Conservation (phyloP, 2,797 vertebrate species). For the Taeniopygia guttata region DNA sequence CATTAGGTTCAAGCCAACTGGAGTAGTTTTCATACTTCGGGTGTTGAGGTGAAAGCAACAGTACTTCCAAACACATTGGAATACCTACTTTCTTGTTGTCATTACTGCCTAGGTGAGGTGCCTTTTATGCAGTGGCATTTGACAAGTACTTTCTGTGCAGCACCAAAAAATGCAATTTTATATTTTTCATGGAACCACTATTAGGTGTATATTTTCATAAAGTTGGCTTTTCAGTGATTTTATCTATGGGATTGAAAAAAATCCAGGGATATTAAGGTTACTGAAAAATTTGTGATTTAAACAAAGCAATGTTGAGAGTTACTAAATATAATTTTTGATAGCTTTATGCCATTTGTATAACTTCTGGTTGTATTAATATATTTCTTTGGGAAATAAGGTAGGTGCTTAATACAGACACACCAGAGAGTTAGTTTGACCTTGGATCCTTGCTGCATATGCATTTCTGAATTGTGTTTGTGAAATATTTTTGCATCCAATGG, state of each 20-base stretch:
- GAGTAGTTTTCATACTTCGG: not conserved
- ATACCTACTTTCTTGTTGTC: not conserved
- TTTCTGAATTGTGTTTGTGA: not conserved
- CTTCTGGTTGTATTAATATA: not conserved
- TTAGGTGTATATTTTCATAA: not conserved
- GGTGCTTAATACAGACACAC: not conserved
- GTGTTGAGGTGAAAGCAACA: not conserved
- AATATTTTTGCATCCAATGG: not conserved
- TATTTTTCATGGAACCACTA: not conserved
- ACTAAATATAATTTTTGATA: not conserved
- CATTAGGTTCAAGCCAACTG: conserved; percentile 6
- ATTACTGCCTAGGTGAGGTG: not conserved
- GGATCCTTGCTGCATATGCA: not conserved
- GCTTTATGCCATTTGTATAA: not conserved
- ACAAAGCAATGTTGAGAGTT: not conserved
- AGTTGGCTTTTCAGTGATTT: not conserved
- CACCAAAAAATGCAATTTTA: not conserved
- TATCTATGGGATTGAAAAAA: not conserved
- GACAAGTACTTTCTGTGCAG: not conserved
- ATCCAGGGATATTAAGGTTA: fast-evolving
- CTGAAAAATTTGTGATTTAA: not conserved
- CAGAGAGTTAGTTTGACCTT: not conserved
- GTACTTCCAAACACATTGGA: not conserved
- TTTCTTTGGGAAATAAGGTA: not conserved
- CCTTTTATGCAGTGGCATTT: not conserved